These are phyloP conservation scores for Connochaetes taurinus DNA, from an alignment of 2,113 vertebrate species.

Conservation along the genomic window DNA sequence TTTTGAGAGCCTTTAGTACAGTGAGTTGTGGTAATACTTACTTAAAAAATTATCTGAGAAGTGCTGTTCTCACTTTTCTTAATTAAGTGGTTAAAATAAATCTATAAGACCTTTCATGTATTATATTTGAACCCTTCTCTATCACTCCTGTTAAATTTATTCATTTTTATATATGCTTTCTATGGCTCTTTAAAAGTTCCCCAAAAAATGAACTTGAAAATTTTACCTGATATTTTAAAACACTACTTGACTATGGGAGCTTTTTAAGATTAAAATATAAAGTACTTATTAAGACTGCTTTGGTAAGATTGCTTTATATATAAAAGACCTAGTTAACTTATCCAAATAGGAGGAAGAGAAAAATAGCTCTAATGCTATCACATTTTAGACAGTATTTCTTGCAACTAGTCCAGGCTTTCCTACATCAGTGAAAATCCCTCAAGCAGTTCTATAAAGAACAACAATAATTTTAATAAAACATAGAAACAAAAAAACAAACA, in stretches of 20 bases:
- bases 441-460: not conserved
- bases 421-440: not conserved
- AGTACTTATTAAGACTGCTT: not conserved
- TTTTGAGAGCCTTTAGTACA: conserved; percentile 55
- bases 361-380: not conserved
- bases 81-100: conserved; percentile 36
- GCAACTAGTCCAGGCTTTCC: not conserved
- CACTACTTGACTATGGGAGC: not conserved
- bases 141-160: not conserved
- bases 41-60: conserved; percentile 16
- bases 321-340: not conserved
- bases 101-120: not conserved
- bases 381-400: not conserved
- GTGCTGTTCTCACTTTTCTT: not conserved
- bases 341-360: not conserved
- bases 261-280: conserved; percentile 7
- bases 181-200: not conserved
- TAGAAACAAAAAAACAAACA: not conserved
- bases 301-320: not conserved
- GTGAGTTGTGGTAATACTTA: conserved; percentile 29
- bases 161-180: not conserved
- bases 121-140: not conserved
- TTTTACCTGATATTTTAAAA: not conserved
- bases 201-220: not conserved
- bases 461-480: not conserved